A percentile compares a stretch with the other conserved stretches of the same genome.
These are phyloP conservation scores for Clivina fossor DNA, from an alignment of 2,888 invertebrate species.

Conservation along the genomic window DNA sequence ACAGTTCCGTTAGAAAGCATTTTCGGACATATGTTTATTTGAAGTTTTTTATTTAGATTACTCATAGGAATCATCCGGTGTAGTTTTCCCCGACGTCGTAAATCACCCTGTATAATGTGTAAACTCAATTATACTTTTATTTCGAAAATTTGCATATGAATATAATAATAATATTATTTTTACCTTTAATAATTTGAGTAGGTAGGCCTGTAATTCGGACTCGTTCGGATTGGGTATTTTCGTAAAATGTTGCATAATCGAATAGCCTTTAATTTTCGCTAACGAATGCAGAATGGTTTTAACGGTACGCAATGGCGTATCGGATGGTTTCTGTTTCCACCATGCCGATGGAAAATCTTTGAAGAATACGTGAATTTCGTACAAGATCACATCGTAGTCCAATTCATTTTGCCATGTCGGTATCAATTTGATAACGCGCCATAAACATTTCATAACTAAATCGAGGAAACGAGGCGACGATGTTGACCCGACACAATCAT, in stretches of 20 bases:
- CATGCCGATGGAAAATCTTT: conserved; percentile 82
- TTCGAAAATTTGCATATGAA: background rate
- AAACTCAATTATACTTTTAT: conserved; percentile 11
- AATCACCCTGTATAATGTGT: too few relatives aligned
- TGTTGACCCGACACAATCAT: conserved; percentile 75
- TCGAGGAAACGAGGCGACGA: conserved; percentile 76
- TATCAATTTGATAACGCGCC: conserved; percentile 90
- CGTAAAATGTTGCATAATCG: conserved; percentile 76
- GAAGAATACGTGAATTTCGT: conserved; percentile 86
- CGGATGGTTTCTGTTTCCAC: conserved; percentile 83
- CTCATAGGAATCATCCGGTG: too few relatives aligned
- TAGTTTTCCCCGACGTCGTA: too few relatives aligned
- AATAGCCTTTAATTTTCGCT: conserved; percentile 83
- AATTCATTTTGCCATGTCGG: conserved; percentile 75
- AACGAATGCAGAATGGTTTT: conserved; percentile 92
- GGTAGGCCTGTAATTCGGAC: conserved; percentile 84
- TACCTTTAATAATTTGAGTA: conserved; percentile 79
- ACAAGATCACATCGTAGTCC: conserved; percentile 75
- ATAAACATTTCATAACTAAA: conserved; percentile 88
- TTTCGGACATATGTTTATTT: too few relatives aligned
- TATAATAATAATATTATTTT: conserved; percentile 40
- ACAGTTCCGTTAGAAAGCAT: too few relatives aligned
- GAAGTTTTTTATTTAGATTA: too few relatives aligned
- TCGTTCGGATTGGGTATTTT: conserved; percentile 77
- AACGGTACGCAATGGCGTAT: conserved; percentile 88